These are phyloP conservation scores for Cygnus olor DNA, from an alignment of 2,797 vertebrate genomes.

Conservation along the genomic window DNA sequence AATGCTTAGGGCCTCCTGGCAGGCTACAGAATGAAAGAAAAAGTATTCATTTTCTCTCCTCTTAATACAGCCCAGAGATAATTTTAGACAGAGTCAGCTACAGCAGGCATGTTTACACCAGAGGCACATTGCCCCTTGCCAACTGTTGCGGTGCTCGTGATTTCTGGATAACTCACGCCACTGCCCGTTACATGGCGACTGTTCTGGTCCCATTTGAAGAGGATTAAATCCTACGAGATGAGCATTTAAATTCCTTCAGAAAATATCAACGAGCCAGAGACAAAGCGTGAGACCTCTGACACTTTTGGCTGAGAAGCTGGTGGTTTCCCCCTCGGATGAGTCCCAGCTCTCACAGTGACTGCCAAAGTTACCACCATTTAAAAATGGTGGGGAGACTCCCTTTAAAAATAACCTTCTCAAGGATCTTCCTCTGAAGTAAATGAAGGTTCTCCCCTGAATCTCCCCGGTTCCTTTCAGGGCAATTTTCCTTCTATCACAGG, in stretches of 20 bases:
- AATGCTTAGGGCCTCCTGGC: background rate
- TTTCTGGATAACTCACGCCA: background rate
- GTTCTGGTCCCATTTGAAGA: background rate
- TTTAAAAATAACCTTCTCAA: background rate
- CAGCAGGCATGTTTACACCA: background rate
- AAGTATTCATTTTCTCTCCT: background rate
- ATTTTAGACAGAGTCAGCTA: background rate
- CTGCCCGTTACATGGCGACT: background rate
- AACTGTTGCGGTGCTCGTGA: rapidly evolving
- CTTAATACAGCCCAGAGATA: background rate
- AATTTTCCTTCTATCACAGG: background rate
- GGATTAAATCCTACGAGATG: background rate
- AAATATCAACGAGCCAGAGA: background rate
- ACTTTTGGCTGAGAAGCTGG: background rate
- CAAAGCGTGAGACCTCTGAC: background rate
- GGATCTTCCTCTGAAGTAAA: rapidly evolving
- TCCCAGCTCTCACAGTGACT: background rate
- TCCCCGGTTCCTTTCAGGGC: background rate
- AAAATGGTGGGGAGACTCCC: background rate
- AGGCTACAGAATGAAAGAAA: background rate
- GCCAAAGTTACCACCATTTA: background rate
- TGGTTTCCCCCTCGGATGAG: background rate
- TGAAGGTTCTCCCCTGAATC: background rate
- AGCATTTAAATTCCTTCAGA: background rate
- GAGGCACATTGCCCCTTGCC: background rate